Conservation (phyloP, 2,888 invertebrate genomes). For the Stenotaenia linearis region DNA sequence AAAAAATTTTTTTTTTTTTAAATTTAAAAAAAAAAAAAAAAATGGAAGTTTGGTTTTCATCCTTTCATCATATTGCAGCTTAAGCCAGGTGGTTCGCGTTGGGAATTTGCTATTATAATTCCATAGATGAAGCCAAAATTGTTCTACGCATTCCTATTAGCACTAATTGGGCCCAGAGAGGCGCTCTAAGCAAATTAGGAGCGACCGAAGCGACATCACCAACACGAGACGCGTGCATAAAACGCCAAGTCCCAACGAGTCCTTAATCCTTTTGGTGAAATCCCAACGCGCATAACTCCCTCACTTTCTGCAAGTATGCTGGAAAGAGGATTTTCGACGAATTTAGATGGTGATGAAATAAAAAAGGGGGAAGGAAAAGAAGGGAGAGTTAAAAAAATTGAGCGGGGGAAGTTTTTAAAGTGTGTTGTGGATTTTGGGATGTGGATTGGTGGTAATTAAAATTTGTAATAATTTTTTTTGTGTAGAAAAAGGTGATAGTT, state of each 20-base stretch:
- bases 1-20: background rate
- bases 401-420: too few species aligned
- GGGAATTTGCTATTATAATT: constrained; percentile 26
- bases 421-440: too few species aligned
- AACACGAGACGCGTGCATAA: background rate
- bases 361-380: background rate
- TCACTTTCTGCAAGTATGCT: background rate
- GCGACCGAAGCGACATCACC: constrained; percentile 17
- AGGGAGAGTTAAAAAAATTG: background rate
- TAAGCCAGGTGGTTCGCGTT: background rate
- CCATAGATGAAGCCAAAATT: constrained; percentile 17
- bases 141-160: constrained; percentile 12
- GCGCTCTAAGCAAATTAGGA: constrained; percentile 16
- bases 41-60: background rate
- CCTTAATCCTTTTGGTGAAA: constrained; percentile 12
- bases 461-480: too few species aligned
- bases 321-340: background rate
- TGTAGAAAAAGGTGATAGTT: too few species aligned
- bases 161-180: constrained; percentile 13
- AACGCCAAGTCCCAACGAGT: constrained; percentile 13
- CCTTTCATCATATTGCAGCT: background rate
- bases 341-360: background rate
- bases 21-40: background rate
- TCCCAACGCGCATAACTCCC: constrained; percentile 7
- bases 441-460: too few species aligned